These are phyloP conservation scores for Paraescarpia echinospica DNA, from an alignment of 1,140 invertebrate species.

Conservation along the genomic window DNA sequence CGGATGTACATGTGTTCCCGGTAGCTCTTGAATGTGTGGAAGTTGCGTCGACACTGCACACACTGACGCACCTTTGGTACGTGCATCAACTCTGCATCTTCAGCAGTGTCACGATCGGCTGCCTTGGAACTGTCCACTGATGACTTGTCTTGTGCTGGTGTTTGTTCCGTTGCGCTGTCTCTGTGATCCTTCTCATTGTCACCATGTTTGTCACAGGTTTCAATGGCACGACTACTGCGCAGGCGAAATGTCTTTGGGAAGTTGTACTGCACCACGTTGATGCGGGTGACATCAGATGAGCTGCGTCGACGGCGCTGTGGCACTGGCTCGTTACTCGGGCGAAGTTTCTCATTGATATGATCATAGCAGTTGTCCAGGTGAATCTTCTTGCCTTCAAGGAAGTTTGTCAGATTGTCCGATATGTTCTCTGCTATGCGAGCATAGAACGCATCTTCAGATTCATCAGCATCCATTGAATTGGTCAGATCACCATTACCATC, in stretches of 20 bases:
- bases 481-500: neutral
- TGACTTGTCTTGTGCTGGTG: neutral
- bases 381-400: slow-evolving; percentile 67
- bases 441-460: slow-evolving; percentile 64
- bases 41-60: neutral
- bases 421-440: slow-evolving; percentile 66
- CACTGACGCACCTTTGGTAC: neutral
- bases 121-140: neutral
- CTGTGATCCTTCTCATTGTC: neutral
- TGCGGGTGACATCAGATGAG: neutral
- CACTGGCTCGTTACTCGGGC: neutral
- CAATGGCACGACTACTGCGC: neutral
- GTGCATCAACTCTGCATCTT: neutral
- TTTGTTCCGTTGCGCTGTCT: neutral
- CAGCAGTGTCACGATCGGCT: neutral
- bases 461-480: slow-evolving; percentile 1
- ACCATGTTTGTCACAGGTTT: neutral
- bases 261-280: slow-evolving; percentile 23
- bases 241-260: slow-evolving; percentile 32
- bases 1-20: neutral
- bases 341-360: neutral
- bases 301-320: neutral
- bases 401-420: slow-evolving; percentile 66
- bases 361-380: slow-evolving; percentile 26
- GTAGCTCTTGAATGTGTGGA: neutral